Evolutionary conservation across 1,140 invertebrate genomes (phyloP).

Genomic region (Drosophila paulistorum): DNA sequence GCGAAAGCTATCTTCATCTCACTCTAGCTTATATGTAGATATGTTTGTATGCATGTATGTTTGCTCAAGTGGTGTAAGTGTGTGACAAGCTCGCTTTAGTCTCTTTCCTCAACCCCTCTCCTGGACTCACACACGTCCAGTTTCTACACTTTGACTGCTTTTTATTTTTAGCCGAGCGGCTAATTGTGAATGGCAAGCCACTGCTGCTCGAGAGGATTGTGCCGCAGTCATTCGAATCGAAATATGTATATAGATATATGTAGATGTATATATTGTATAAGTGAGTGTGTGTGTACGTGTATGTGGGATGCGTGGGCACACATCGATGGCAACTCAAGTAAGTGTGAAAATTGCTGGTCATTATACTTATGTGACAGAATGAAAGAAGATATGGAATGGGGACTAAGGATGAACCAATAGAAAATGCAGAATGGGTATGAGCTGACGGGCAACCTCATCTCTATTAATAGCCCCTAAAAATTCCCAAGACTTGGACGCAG

Average conservation of each 20-base stretch:
- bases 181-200: constrained; percentile 73
- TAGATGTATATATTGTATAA: constrained; percentile 11
- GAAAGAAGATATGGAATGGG: not conserved
- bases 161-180: constrained; percentile 74
- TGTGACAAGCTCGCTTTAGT: constrained; percentile 62
- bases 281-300: constrained; percentile 25
- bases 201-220: constrained; percentile 27
- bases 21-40: constrained; percentile 5
- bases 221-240: constrained; percentile 12
- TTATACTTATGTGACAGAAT: constrained; percentile 14
- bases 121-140: not conserved
- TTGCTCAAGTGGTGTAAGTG: constrained; percentile 29
- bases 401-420: not conserved
- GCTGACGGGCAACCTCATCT: constrained; percentile 11
- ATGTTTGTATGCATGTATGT: constrained; percentile 20
- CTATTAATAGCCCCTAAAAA: constrained; percentile 46
- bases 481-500: constrained; percentile 22
- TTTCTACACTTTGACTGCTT: constrained; percentile 23
- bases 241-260: not conserved
- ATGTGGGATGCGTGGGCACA: constrained; percentile 25
- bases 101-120: constrained; percentile 20
- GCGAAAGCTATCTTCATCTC: constrained; percentile 35
- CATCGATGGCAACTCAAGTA: constrained; percentile 69
- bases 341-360: constrained; percentile 65
- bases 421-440: not conserved